Conservation (phyloP, 2,888 invertebrate genomes). For the Hirtodrosophila trivittata region DNA sequence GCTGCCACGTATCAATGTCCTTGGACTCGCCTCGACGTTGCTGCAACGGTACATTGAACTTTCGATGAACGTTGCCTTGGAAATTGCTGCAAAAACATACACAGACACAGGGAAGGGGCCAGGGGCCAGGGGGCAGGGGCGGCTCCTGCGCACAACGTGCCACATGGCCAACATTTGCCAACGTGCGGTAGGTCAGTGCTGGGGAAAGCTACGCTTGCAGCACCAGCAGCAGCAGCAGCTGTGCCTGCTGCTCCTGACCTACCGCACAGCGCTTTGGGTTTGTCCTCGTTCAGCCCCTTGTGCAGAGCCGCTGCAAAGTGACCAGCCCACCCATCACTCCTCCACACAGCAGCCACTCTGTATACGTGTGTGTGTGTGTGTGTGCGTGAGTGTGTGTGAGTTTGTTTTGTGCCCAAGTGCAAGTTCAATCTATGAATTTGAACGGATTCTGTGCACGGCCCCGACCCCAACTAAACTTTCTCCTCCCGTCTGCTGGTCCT, state of each 20-base stretch:
- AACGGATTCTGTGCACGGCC: slow-evolving; percentile 77
- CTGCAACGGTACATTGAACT: slow-evolving; percentile 72
- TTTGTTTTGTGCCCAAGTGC: slow-evolving; percentile 77
- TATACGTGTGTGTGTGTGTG: slow-evolving; percentile 24
- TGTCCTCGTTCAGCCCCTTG: slow-evolving; percentile 45
- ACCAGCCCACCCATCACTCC: background rate
- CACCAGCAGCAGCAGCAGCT: slow-evolving; percentile 2
- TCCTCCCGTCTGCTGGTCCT: background rate
- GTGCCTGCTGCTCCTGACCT: slow-evolving; percentile 56
- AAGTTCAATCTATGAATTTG: slow-evolving; percentile 80
- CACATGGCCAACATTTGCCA: slow-evolving; percentile 45
- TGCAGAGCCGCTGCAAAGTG: slow-evolving; percentile 51
- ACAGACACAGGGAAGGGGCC: no score
- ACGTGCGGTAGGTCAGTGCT: slow-evolving; percentile 71
- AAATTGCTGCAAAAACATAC: slow-evolving; percentile 48
- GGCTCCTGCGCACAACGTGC: slow-evolving; percentile 62
- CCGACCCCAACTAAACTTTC: slow-evolving; percentile 55
- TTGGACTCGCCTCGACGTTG: slow-evolving; percentile 70
- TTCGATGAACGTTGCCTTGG: slow-evolving; percentile 69
- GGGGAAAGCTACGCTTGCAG: slow-evolving; percentile 34
- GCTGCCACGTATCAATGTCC: slow-evolving; percentile 64
- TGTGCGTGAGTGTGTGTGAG: slow-evolving; percentile 40
- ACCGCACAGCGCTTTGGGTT: slow-evolving; percentile 44
- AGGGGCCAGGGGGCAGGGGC: no score
- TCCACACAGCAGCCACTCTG: slow-evolving; percentile 2